phyloP scores from a whole-genome alignment of 2,797 vertebrate species.

The Pitangus sulphuratus region DNA sequence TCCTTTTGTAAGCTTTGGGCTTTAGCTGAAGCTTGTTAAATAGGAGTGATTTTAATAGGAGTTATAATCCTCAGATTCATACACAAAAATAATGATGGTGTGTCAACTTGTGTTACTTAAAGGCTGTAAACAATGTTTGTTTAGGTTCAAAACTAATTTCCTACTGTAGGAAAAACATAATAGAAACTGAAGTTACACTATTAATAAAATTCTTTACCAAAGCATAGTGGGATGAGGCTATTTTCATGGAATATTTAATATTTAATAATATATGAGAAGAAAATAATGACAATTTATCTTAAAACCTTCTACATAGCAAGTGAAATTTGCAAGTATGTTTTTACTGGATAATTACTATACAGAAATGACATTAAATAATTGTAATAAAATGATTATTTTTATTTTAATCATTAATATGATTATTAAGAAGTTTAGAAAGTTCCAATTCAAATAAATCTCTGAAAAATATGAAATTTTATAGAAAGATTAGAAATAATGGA shows the following conservation, averaged over 20 bases:
- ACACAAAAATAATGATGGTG: neutral
- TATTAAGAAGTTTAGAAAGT: neutral
- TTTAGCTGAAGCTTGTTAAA: neutral
- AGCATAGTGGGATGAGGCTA: neutral
- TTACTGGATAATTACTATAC: neutral
- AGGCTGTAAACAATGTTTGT: neutral
- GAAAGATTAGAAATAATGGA: neutral
- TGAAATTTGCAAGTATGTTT: neutral
- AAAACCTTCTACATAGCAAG: neutral
- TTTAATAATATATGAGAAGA: neutral
- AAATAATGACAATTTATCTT: neutral
- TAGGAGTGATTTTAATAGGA: neutral
- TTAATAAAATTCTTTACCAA: neutral
- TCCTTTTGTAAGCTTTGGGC: neutral
- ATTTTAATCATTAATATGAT: neutral
- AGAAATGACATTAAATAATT: neutral
- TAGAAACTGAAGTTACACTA: neutral
- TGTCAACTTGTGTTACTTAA: neutral
- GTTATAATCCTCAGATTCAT: neutral
- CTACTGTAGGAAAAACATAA: neutral
- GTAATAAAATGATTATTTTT: too few species aligned
- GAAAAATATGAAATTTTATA: neutral
- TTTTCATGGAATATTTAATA: neutral
- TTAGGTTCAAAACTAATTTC: neutral
- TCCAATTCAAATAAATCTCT: neutral